Evolutionary conservation across 2,797 vertebrate genomes (phyloP), one percentile per base, ranked within the genome.

Genomic region (Anas acuta): DNA sequence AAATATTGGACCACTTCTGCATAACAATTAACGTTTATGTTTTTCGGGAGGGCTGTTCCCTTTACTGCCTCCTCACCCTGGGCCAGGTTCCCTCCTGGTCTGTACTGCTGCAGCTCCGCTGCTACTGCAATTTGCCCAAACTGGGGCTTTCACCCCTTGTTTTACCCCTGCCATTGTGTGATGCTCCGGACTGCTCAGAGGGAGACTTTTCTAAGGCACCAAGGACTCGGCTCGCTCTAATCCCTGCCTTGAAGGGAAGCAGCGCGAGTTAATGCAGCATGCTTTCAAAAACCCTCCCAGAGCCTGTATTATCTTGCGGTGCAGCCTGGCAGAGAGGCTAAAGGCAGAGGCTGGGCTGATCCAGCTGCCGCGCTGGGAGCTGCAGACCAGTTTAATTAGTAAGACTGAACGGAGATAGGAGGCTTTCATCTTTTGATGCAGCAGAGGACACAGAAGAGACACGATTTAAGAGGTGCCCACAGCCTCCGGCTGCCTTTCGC

Each of bases 41-140:
- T 65, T 73, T 80, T 15, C 64, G 10, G 35, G 60, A 79, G 76
- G 41, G 60, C 51, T 39, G 51, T 7, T 85, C 56, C 56, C 56
- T 62, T 20, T 32, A 5, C 69, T 70, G 56, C 21, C 20, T 15
- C 62, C 51, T 47, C 78, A 15, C 58, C 8, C 49, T 1, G 0
- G 60, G 64, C 45, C 82, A 35, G 18, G 9, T 22, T 3, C 75
- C 15, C 54, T 33, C 37, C 81, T 7, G 11, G 20, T 20, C 43
- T 28, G 58, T 11, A 10, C 8, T 6, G 0, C 65, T 0, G 6
- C 32, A 3, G 84, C 73, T 28, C 16, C 0, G 1, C 70, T 11
- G 0, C 41, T 43, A 3, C 7, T 0, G 54, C 43, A 13, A 2
- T 69, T 53, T 32, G 22, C 70, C 76, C 78, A 22, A 14, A 7